Evolutionary conservation across 2,797 vertebrate genomes (phyloP), one percentile per base, ranked within the genome.

Genomic region (Sorex maritimensis): DNA sequence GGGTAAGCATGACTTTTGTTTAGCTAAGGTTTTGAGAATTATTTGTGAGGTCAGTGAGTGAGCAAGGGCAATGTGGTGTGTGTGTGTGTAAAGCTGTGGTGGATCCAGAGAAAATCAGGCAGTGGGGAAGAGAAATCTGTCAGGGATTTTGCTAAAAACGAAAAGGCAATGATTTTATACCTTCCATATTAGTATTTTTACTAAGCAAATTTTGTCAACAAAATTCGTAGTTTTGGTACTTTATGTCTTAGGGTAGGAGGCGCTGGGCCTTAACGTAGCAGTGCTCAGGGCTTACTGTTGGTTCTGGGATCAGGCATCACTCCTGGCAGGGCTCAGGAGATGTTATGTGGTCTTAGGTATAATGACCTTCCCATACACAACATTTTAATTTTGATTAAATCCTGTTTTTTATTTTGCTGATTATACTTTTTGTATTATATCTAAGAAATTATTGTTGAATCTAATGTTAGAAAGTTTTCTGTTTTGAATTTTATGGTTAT

Each of bases 101-200:
- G 17, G 58, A 78, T 82, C 41, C 55, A 92, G 55, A 79, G 58
- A 67, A 95, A 89, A 82, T 63, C 12, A 55, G 75, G 46, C 24
- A 55, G 38, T 13, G 26, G 41, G 41, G 41, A 44, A 44, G 41
- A 67, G 71, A 74, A 26, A 34, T 88, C 75, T 89, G 17, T 74
- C 46, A 93, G 28, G 13, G 28, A 19, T 58, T 28, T 23, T 12
- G 21, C 78, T 91, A 78, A 81, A 85, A 81, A 61, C 26, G 26
- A 91, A 55, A 85, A 73, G 68, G 19, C 46, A 74, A 4, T 68
- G 24, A 24, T 44, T 19, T 52, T 3, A 13, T 6, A 11, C 23
- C 7, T 5, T 34, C 28, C 1, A 88, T 88, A 78, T 23, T 85
- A 68, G 30, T 78, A 67, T 86, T 74, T 89, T 93, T 65, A 19